Base-by-base conservation (phyloP, 2,888 invertebrate genomes). In the Drepana falcataria region DNA sequence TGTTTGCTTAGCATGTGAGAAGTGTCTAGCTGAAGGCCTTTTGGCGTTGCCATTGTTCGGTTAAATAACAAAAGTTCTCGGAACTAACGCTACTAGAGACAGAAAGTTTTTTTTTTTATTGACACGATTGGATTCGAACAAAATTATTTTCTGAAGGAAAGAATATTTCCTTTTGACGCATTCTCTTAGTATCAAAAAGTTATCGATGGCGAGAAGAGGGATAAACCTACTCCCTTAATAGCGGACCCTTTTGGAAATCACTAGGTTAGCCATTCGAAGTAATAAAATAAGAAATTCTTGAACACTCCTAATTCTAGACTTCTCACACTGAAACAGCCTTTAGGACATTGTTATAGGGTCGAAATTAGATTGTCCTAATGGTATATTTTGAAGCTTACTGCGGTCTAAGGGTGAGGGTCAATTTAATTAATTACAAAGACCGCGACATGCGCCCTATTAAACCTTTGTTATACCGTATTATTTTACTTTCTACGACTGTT, bases 351-450 rank as follows among this genome's bases (percentile, higher is more conserved):
- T 58, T 61, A 71, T 76, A 81, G 68, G 68, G 78, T 78, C 69
- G 61, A 80, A 69, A 74, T 79, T 81, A 59, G 65, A 60, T 63
- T 65, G 68, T 57, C 55, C 55, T 66, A 58, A 59, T 51, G 58
- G 53, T 61, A 53, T 65, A 60, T 71, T 69, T 61, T 69, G 73
- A 66, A 68, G 66, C 65, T 76, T 75, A 69, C 73, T 70, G 75
- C 67, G 70, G 79, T 75, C 73, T 66, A 64, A 70, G 81, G 79
- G 77, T 77, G 71, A 78, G 83, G 85, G 84, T 82, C 84, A 81
- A 83, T 85, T 85, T 80, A 85, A 85, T 85, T 85, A 85, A 85
- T 85, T 82, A 84, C 78, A 74, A 66, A 68, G 76, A 79, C 83
- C 83, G 64, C 84, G 78, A 84, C 84, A 80, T 79, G 78, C 75